Evolutionary conservation across 92 coral and sea anemone genomes (phyloP).

Genomic region (Montipora capitata): DNA sequence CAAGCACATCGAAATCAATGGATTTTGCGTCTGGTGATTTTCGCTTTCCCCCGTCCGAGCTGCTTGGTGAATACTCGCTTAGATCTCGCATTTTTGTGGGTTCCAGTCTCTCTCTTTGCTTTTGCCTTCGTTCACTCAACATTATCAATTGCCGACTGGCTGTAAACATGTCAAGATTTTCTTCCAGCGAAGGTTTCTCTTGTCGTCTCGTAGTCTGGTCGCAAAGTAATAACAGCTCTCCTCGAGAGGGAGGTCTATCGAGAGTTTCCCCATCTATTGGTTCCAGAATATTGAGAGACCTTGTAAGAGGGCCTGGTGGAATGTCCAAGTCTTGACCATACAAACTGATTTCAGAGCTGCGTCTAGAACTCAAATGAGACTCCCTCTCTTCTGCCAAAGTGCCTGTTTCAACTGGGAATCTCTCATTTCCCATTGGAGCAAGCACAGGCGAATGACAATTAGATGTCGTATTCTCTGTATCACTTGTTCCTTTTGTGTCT

Average conservation of each 20-base stretch:
- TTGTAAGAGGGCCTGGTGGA: constrained; percentile 59
- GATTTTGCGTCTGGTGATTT: constrained; percentile 70
- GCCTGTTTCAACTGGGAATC: constrained; percentile 18
- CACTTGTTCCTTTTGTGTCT: constrained; percentile 21
- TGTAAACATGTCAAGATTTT: constrained; percentile 81
- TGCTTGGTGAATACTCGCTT: constrained; percentile 80
- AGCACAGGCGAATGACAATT: constrained; percentile 35
- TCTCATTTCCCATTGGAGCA: constrained; percentile 32
- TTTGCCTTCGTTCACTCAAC: constrained; percentile 78
- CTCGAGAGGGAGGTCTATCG: constrained; percentile 54
- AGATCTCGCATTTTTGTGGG: constrained; percentile 41
- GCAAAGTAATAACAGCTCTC: constrained; percentile 52
- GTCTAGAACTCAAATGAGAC: constrained; percentile 48
- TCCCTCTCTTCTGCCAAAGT: constrained; percentile 33
- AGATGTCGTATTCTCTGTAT: constrained; percentile 11
- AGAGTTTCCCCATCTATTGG: constrained; percentile 51
- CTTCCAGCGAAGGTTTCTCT: constrained; percentile 50
- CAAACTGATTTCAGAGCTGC: constrained; percentile 51
- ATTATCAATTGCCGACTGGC: constrained; percentile 88
- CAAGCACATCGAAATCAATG: constrained; percentile 84
- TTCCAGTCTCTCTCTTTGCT: constrained; percentile 64
- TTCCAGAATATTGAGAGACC: constrained; percentile 43
- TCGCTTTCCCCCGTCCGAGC: constrained; percentile 87
- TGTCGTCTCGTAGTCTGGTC: constrained; percentile 32
- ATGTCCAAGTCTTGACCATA: constrained; percentile 62